phyloP scores from a whole-genome alignment of 2,888 invertebrate species.

The Dorcus parallelipipedus region DNA sequence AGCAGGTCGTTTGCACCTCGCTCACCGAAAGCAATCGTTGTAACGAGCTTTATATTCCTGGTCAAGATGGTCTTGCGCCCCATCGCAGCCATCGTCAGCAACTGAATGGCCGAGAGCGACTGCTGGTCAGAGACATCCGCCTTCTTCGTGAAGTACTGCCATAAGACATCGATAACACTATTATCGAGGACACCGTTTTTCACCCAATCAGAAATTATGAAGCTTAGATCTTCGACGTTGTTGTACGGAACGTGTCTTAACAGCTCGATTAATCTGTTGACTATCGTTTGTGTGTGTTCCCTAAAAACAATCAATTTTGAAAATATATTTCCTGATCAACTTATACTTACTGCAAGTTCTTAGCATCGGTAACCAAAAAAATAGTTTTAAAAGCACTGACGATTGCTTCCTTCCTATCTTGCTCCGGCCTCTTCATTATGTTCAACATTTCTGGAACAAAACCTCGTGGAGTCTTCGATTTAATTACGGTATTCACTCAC shows the following conservation, averaged over 20 bases:
- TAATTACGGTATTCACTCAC: conserved; percentile 25
- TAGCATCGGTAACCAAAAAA: conserved; percentile 57
- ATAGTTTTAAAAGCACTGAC: conserved; percentile 73
- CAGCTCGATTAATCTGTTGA: conserved; percentile 59
- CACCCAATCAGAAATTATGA: conserved; percentile 62
- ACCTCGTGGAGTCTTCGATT: not conserved
- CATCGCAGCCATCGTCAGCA: conserved; percentile 73
- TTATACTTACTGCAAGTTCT: conserved; percentile 22
- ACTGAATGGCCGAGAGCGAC: conserved; percentile 68
- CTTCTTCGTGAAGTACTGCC: conserved; percentile 71
- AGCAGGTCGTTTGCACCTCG: conserved; percentile 53
- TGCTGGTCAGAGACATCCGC: conserved; percentile 68
- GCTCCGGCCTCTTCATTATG: conserved; percentile 78
- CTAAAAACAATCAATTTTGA: conserved; percentile 35
- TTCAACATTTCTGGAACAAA: conserved; percentile 58
- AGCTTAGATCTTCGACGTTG: conserved; percentile 60
- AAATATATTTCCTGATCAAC: conserved; percentile 35
- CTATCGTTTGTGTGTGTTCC: conserved; percentile 54
- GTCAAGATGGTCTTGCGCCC: conserved; percentile 43
- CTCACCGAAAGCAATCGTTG: conserved; percentile 65
- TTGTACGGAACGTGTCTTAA: conserved; percentile 55
- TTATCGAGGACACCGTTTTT: conserved; percentile 56
- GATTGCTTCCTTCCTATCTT: conserved; percentile 69
- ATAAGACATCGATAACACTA: conserved; percentile 66
- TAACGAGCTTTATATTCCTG: conserved; percentile 71